Percentiles rank a stretch among this genome's conserved stretches.
Conservation (phyloP, 1,140 invertebrate genomes). For the Drosophila nigromelanica region DNA sequence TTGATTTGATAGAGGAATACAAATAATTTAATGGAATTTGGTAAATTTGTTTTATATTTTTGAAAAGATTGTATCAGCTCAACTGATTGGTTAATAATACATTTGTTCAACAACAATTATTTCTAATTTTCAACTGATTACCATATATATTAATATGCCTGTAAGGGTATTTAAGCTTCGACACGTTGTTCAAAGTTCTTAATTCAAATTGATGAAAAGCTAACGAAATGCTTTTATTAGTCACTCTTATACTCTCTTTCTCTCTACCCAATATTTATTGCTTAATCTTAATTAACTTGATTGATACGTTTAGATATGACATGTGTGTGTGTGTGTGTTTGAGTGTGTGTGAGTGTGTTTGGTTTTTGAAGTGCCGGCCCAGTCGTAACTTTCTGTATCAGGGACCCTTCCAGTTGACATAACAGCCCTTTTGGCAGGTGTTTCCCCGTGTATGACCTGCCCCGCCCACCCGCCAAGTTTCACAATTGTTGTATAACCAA, state of each 20-base stretch:
- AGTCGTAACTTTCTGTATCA: slow-evolving; percentile 5
- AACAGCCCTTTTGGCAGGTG: slow-evolving; percentile 13
- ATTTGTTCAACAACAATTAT: too few species aligned
- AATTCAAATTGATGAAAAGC: neutral
- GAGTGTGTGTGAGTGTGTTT: neutral
- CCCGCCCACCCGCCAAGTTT: neutral
- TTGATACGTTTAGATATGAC: slow-evolving; percentile 2
- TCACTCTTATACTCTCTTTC: neutral
- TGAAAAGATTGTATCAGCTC: too few species aligned
- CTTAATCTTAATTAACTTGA: slow-evolving; percentile 3
- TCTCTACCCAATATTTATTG: neutral
- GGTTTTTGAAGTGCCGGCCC: slow-evolving; percentile 3
- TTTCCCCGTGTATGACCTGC: neutral
- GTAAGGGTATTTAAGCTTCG: neutral
- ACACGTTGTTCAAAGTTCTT: neutral
- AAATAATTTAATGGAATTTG: too few species aligned
- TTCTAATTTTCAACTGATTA: too few species aligned
- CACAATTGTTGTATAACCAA: slow-evolving; percentile 1
- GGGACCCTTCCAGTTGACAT: slow-evolving; percentile 12
- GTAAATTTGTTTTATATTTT: too few species aligned
- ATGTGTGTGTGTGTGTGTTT: neutral
- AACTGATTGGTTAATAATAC: too few species aligned
- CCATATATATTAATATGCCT: too few species aligned
- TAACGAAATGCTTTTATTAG: slow-evolving; percentile 5
- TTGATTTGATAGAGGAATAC: too few species aligned